These are phyloP conservation scores for Melospiza melodia DNA, from an alignment of 2,113 vertebrate genomes.

Conservation along the genomic window DNA sequence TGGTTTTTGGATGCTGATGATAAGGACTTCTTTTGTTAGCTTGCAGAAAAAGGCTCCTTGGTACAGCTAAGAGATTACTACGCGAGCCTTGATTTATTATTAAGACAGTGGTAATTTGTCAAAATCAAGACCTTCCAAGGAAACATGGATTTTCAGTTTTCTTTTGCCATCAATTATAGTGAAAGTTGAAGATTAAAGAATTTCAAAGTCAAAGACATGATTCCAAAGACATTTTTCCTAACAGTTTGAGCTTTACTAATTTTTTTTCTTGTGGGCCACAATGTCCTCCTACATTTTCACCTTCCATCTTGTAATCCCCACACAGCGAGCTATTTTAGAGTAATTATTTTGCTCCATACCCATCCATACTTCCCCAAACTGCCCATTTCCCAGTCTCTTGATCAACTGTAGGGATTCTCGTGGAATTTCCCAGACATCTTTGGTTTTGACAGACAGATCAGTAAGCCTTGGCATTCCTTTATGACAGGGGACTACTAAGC, in stretches of 20 bases:
- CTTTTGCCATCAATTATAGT: constrained; percentile 42
- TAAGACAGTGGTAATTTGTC: constrained; percentile 24
- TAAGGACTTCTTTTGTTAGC: neutral
- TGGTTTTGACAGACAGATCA: constrained; percentile 99
- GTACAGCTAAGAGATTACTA: constrained; percentile 4
- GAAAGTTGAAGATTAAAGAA: constrained; percentile 30
- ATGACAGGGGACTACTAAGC: constrained; percentile 96
- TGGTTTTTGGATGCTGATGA: neutral
- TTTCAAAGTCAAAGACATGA: constrained; percentile 18
- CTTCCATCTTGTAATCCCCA: constrained; percentile 79
- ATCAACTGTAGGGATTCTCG: constrained; percentile 96
- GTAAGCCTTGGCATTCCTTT: constrained; percentile 97
- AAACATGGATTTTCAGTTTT: neutral
- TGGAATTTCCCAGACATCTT: constrained; percentile 99
- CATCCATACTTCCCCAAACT: constrained; percentile 99
- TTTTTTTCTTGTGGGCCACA: neutral
- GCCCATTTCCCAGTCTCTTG: constrained; percentile 97
- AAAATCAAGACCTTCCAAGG: constrained; percentile 28
- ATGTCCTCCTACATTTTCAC: constrained; percentile 54
- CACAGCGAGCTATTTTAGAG: constrained; percentile 58
- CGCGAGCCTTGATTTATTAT: constrained; percentile 9
- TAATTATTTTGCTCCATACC: constrained; percentile 85
- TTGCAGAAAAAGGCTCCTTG: neutral
- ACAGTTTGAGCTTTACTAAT: neutral
- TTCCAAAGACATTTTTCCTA: neutral